Base-by-base conservation (phyloP, 2,797 vertebrate genomes). In the Melanotaenia pygmaea region DNA sequence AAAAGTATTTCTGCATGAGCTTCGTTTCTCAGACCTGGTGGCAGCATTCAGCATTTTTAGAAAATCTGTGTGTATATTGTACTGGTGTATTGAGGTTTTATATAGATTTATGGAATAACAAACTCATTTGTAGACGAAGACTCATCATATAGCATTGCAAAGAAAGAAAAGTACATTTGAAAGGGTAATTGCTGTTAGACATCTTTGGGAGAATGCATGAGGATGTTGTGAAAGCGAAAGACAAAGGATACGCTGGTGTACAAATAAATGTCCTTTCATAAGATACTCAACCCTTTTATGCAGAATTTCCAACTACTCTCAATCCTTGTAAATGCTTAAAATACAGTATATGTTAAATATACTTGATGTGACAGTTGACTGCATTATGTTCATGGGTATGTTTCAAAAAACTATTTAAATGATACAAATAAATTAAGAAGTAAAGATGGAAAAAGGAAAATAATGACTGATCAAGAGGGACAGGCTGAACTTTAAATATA, bases 391-490 rank as follows among this genome's bases (percentile, higher is more conserved):
- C 20, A 2, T 50, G 22, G 51, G n/a, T 32, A 61, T 28, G n/a
- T 10, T 61, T 69, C 11, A 32, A 76, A 30, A 35, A 68, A 22
- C 6, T 59, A 37, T 54, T 13, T 57, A 54, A 54, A 57, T 57
- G 59, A 70, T 38, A 40, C 45, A 28, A 8, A 20, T 10, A 47
- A 26, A 4, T 14, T 13, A 28, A 14, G 0, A 14, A 24, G 8
- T 34, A 24, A 24, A 61, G 56, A 63, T 60, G 77, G 63, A 65
- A 53, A 30, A 38, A 47, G 30, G 60, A 34, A 58, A 37, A 24
- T 56, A 68, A n/a, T n/a, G 43, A 72, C 35, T 38, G 69, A 68
- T 66, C 10, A 59, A 64, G 74, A 77, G 26, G 45, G 43, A 64
- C 30, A 59, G 40, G 32, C 66, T 62, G 65, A 74, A 47, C 60